phyloP scores from a whole-genome alignment of 2,113 vertebrate species.

The Amazona guildingii region DNA sequence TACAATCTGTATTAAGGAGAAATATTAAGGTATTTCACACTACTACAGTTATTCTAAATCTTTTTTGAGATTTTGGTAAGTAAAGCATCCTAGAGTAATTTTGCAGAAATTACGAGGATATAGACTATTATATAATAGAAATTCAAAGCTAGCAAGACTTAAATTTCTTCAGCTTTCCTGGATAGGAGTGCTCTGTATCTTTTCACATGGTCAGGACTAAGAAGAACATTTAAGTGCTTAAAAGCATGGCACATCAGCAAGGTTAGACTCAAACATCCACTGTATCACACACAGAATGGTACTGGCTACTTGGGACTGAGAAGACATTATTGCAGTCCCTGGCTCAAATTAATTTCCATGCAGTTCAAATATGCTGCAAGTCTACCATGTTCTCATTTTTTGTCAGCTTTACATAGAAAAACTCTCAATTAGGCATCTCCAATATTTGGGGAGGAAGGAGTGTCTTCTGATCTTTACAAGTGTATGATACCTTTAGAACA shows the following conservation, averaged over 20 bases:
- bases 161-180: neutral
- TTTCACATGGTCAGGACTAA: neutral
- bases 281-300: neutral
- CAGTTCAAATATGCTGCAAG: neutral
- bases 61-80: neutral
- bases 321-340: neutral
- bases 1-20: neutral
- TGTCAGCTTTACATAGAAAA: neutral
- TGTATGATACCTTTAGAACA: rapidly evolving
- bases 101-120: neutral
- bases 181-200: neutral
- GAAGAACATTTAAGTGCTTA: rapidly evolving
- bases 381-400: neutral
- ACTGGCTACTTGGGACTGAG: neutral
- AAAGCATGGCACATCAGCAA: neutral
- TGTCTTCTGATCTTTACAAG: neutral
- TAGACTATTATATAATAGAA: neutral
- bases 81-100: neutral
- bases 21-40: neutral
- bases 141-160: neutral
- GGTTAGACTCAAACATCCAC: neutral
- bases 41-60: neutral
- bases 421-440: neutral
- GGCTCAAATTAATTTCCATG: neutral
- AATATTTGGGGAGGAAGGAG: neutral